Conservation (phyloP, 2,113 vertebrate genomes). For the Neomonachus schauinslandi region DNA sequence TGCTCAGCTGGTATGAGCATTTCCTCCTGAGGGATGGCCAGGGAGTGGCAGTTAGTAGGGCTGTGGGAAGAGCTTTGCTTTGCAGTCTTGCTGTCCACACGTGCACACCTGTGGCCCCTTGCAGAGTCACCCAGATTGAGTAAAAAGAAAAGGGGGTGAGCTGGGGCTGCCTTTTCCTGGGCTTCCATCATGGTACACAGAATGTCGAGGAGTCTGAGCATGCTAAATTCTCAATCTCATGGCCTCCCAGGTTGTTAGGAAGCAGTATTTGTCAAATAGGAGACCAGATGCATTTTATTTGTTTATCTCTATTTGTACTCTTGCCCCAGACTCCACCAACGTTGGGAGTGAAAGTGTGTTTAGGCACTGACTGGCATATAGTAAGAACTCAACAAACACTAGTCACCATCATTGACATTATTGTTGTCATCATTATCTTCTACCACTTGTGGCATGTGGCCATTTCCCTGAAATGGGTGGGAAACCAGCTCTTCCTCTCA, state of each 20-base stretch:
- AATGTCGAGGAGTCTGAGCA: not conserved
- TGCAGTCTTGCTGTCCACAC: not conserved
- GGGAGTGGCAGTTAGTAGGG: not conserved
- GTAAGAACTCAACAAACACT: not conserved
- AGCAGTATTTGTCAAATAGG: not conserved
- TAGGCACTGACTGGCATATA: not conserved
- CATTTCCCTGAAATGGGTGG: not conserved
- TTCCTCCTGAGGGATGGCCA: not conserved
- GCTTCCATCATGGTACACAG: too few species aligned
- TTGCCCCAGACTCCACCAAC: not conserved
- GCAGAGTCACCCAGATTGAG: not conserved
- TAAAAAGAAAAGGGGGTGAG: not conserved
- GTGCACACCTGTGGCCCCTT: not conserved
- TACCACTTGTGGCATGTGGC: not conserved
- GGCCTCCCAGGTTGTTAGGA: not conserved
- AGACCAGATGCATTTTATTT: not conserved
- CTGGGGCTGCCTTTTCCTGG: not conserved
- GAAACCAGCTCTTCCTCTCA: not conserved
- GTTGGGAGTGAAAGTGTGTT: not conserved
- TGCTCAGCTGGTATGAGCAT: accelerated
- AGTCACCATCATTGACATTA: not conserved
- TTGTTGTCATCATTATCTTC: not conserved
- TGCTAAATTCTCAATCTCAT: not conserved
- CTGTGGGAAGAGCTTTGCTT: too few species aligned
- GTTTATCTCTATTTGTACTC: not conserved